Percentiles rank a stretch among this genome's conserved stretches.
phyloP scores from a whole-genome alignment of 2,113 vertebrate species.

The Neotoma lepida region DNA sequence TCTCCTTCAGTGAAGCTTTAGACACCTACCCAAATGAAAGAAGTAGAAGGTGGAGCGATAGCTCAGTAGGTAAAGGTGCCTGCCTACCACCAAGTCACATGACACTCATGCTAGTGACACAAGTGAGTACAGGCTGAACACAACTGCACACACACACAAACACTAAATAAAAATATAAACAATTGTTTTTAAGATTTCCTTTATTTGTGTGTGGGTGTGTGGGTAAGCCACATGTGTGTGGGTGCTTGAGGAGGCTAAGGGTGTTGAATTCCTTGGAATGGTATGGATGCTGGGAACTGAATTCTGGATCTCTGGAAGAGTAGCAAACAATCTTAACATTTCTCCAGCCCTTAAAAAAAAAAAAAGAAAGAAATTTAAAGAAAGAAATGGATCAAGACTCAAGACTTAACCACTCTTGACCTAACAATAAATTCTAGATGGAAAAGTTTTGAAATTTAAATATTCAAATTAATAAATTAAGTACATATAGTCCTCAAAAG shows the following conservation, averaged over 20 bases:
- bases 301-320: not conserved
- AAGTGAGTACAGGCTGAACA: not conserved
- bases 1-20: not conserved
- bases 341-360: not conserved
- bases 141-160: not conserved
- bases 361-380: too few relatives aligned
- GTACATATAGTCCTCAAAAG: conserved; percentile 23
- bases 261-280: not conserved
- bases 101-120: not conserved
- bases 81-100: not conserved
- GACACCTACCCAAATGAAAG: not conserved
- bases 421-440: not conserved
- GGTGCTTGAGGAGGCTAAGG: not conserved
- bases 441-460: not conserved
- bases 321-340: not conserved
- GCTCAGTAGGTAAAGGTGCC: not conserved
- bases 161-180: not conserved
- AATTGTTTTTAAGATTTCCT: not conserved
- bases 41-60: too few relatives aligned
- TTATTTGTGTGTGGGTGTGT: not conserved
- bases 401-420: not conserved
- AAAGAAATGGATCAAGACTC: not conserved
- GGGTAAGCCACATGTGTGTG: not conserved
- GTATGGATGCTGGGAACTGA: not conserved
- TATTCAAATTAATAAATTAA: conserved; percentile 60